Evolutionary conservation across 2,113 vertebrate genomes (phyloP).

Genomic region (Oncorhynchus kisutch): DNA sequence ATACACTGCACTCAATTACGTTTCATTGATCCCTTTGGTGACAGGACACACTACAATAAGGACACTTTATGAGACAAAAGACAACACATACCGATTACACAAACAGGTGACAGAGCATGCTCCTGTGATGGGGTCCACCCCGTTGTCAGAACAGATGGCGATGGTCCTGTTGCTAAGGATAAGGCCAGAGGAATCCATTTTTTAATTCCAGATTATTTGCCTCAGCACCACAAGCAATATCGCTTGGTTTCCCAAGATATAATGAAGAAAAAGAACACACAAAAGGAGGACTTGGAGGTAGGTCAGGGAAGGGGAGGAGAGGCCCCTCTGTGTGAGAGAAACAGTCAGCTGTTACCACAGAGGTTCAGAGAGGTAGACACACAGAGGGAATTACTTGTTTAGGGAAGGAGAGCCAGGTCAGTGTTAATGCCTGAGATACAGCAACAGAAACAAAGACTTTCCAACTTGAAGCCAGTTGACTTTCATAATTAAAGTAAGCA

Average conservation of each 20-base stretch:
- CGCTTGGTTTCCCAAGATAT: conserved; percentile 82
- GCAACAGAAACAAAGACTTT: conserved; percentile 78
- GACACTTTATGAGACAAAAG: neutral
- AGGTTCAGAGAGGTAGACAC: neutral
- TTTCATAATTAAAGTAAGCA: conserved; percentile 88
- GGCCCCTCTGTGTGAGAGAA: neutral
- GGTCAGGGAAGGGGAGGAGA: conserved; percentile 2
- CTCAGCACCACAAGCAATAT: conserved; percentile 85
- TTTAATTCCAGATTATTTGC: conserved; percentile 97
- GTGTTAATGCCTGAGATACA: conserved; percentile 58
- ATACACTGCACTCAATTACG: neutral
- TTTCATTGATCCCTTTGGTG: conserved; percentile 6
- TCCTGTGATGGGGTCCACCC: conserved; percentile 79
- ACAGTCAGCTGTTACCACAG: conserved; percentile 18
- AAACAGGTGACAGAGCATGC: conserved; percentile 88
- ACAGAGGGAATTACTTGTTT: conserved; percentile 29
- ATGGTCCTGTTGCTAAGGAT: conserved; percentile 92
- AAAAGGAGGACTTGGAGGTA: conserved; percentile 20
- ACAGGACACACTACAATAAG: neutral
- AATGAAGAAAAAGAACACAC: conserved; percentile 68
- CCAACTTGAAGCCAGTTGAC: conserved; percentile 80
- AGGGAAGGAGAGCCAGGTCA: conserved; percentile 70
- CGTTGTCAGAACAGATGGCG: conserved; percentile 90
- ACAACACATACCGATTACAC: conserved; percentile 11
- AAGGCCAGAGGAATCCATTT: conserved; percentile 88